Evolutionary conservation across 1,140 invertebrate genomes (phyloP), one percentile per base, ranked within the genome.

Genomic region (Pachyrhynchus sulphureomaculatus): DNA sequence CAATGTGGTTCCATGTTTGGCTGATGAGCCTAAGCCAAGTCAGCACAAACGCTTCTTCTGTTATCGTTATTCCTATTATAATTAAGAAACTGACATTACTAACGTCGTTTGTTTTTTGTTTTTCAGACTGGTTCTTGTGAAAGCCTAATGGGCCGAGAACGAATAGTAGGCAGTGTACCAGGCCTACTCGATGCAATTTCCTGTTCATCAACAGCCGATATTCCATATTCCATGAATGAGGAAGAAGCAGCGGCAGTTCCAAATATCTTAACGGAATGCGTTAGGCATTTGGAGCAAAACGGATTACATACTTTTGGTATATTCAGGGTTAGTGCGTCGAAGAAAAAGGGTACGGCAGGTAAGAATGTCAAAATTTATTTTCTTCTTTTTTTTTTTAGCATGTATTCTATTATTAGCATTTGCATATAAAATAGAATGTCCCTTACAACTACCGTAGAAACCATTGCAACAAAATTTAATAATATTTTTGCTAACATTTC

Each of bases 291-390:
- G 24, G 85, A 93, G 71, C 77, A 79, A 10, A 84, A 90, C 65
- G 92, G 92, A 10, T 80, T 96, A 6, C 83, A 87, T 59, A 93
- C 90, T 12, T 80, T 93, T 8, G 93, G 93, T 0, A 86, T 96
- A 39, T 96, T 96, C 79, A 82, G 93, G 60, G 92, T 96, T 20
- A 92, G 91, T 42, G 88, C 89, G 34, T 94, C 92, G 0, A 93
- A 94, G 75, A 33, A 96, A 95, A 75, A 82, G 93, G 76, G 89
- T 94, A 26, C 82, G 92, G 79, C 91, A 95, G 86, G 92, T 95
- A 75, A 76, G 15, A 36, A 36, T 17, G 74, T 66, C 29, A 21
- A 17, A 57, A 24, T n/a, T 3, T 20, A 29, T 6, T 32, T 6
- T 6, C 5, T 32, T 6, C 5, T n/a, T n/a, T 6, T 32, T 6